Evolutionary conservation across 1,140 invertebrate species (phyloP).

Genomic region (Drosophila pectinifera): DNA sequence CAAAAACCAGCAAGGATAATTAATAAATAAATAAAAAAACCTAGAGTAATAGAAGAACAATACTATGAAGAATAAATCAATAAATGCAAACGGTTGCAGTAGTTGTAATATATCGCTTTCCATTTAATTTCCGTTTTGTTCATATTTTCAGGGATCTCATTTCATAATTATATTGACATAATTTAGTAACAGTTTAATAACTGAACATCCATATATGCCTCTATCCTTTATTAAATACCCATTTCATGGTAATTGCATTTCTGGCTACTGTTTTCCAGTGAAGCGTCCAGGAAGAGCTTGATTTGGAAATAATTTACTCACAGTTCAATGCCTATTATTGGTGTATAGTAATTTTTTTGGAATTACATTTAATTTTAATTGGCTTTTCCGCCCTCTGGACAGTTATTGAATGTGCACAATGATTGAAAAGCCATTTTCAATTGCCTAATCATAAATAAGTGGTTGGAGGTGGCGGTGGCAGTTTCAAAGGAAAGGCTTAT

Average conservation of each 20-base stretch:
- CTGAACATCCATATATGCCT: no score
- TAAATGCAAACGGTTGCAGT: background rate
- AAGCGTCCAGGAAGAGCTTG: background rate
- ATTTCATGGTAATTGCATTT: background rate
- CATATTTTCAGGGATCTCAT: background rate
- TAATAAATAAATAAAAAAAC: background rate
- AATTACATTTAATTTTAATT: no score
- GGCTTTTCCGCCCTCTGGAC: background rate
- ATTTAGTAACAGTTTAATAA: background rate
- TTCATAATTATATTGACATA: background rate
- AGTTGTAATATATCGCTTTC: background rate
- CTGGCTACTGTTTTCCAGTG: background rate
- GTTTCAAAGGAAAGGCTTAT: constrained; percentile 48
- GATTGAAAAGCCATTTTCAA: constrained; percentile 28
- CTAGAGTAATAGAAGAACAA: background rate
- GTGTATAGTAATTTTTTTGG: background rate
- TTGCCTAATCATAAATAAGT: constrained; percentile 3
- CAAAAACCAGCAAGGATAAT: background rate
- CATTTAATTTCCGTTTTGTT: background rate
- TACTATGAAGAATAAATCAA: background rate
- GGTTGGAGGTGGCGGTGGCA: background rate
- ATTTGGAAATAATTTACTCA: background rate
- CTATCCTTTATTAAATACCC: no score
- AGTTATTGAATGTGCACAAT: background rate
- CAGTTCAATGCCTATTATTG: background rate